phyloP scores from a whole-genome alignment of 1,140 invertebrate genomes.

The Ostrea edulis region DNA sequence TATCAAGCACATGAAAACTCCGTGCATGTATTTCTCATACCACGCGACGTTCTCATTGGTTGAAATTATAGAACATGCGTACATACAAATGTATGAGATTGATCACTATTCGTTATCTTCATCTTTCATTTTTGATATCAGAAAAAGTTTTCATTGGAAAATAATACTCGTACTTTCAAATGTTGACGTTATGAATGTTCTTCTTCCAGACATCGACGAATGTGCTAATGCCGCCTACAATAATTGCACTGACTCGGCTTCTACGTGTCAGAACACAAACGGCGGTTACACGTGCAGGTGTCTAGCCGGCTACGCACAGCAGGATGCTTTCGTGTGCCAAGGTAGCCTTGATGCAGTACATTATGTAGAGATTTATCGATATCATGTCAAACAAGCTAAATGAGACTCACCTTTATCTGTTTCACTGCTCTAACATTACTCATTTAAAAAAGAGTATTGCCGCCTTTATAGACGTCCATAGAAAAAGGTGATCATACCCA shows the following conservation, averaged over 20 bases:
- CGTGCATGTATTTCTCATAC: too few species aligned
- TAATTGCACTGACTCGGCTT: neutral
- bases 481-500: too few species aligned
- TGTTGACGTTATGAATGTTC: neutral
- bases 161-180: neutral
- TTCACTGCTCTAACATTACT: too few species aligned
- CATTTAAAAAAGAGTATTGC: too few species aligned
- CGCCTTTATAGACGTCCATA: too few species aligned
- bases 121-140: too few species aligned
- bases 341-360: neutral
- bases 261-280: slow-evolving; percentile 43
- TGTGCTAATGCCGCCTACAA: slow-evolving; percentile 44
- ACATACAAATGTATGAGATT: neutral
- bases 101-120: too few species aligned
- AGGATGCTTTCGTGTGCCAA: neutral
- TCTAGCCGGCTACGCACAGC: slow-evolving; percentile 37
- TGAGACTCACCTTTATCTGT: too few species aligned
- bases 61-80: neutral
- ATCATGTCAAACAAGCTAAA: too few species aligned
- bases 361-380: too few species aligned
- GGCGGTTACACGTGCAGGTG: slow-evolving; percentile 47
- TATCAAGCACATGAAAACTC: neutral
- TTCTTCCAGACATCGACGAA: slow-evolving; percentile 62
- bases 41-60: neutral
- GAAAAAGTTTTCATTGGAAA: neutral